phyloP scores from a whole-genome alignment of 1,140 invertebrate species.

The Neodiprion virginianus region DNA sequence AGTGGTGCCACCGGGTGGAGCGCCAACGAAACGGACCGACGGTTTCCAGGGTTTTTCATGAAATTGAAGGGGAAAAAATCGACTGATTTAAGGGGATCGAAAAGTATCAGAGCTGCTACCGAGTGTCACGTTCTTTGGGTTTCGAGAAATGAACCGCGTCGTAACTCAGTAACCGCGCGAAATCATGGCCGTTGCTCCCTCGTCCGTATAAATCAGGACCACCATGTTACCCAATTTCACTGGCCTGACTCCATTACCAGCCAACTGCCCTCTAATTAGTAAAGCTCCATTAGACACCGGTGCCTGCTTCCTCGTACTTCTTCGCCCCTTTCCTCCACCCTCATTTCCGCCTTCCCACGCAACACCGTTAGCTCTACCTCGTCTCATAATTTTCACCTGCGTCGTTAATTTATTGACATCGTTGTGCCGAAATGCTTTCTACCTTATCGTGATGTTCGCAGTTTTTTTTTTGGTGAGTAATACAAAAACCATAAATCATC shows the following conservation, averaged over 20 bases:
- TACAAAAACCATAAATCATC: too few relatives aligned
- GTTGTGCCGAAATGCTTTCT: conserved; percentile 6
- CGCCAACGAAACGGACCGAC: too few relatives aligned
- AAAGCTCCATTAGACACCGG: conserved; percentile 51
- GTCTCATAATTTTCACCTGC: conserved; percentile 14
- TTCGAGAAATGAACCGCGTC: neutral
- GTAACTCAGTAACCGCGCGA: conserved; percentile 26
- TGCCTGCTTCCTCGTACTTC: conserved; percentile 12
- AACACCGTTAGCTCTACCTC: neutral
- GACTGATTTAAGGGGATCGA: too few relatives aligned
- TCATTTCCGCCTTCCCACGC: neutral
- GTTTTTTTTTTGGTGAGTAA: neutral
- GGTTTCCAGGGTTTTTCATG: too few relatives aligned
- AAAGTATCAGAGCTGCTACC: too few relatives aligned
- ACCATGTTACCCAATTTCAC: conserved; percentile 47
- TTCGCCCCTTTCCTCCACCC: neutral
- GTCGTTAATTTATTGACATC: conserved; percentile 19
- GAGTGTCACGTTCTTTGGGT: too few relatives aligned
- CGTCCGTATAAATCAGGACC: conserved; percentile 48
- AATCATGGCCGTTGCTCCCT: conserved; percentile 2
- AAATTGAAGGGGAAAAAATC: too few relatives aligned
- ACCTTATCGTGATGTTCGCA: conserved; percentile 11
- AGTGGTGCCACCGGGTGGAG: too few relatives aligned
- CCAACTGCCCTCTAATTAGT: conserved; percentile 56
- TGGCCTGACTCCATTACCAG: conserved; percentile 52